Base-by-base conservation (phyloP, 2,797 vertebrate genomes). In the Lepidocolaptes lacrymiger region DNA sequence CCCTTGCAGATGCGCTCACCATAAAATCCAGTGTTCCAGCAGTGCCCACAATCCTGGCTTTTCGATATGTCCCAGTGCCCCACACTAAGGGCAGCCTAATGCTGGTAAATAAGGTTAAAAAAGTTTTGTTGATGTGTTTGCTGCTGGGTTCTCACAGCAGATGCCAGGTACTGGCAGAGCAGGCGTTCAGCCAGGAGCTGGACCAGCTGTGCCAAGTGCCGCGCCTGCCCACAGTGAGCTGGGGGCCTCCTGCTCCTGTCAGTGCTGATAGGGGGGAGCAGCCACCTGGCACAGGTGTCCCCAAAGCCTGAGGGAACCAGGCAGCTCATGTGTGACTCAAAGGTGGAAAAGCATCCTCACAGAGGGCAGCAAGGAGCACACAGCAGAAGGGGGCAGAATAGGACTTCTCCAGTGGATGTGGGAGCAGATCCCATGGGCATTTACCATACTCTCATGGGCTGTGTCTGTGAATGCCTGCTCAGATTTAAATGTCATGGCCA, bases 321-420 rank as follows among this genome's bases (percentile, higher is more conserved):
- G 55, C 49, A 86, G 26, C 11, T 56, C 32, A 10, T 1, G 1
- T 10, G 17, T 48, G 27, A 23, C 11, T 75, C 12, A 2, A 11
- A 13, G 17, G 14, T 74, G 26, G 32, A 67, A 24, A 74, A 86
- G 39, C 2, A 0, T 16, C 15, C 56, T 52, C 41, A 3, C 2
- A 0, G 43, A 51, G 43, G 34, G 73, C 27, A 68, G 46, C 0
- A 0, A 34, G 44, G 41, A 46, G 32, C 1, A 9, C 11, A 2
- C 17, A 51, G 87, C 75, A 68, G 59, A 22, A 58, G 41, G 14
- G 52, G 32, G 41, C 72, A 89, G 81, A 63, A 72, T 0, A 24
- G 71, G 26, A 37, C 48, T 77, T 43, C 80, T 56, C 32, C 72
- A 46, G 12, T 4, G 64, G 24, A 9, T n/a, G n/a, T 3, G 2